A percentile compares a stretch with the other conserved stretches of the same genome.
Evolutionary conservation across 2,113 vertebrate genomes (phyloP).

Genomic region (Takifugu flavidus): DNA sequence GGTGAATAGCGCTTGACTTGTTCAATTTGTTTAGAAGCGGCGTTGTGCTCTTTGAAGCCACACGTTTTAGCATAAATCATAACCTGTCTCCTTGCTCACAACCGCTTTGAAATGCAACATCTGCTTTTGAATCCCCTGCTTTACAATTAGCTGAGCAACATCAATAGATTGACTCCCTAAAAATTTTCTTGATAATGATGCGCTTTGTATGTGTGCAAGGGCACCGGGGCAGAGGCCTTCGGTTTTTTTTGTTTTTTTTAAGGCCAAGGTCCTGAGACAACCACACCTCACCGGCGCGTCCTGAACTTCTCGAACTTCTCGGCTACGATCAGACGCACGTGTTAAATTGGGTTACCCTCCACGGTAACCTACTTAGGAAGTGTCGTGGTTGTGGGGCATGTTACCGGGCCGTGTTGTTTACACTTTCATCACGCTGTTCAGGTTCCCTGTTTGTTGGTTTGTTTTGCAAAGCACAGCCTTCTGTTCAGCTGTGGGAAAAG

Average conservation of each 20-base stretch:
- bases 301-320: conserved; percentile 44
- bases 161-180: conserved; percentile 77
- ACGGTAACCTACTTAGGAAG: conserved; percentile 75
- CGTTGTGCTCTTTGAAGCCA: conserved; percentile 80
- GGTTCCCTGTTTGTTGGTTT: conserved; percentile 77
- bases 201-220: conserved; percentile 56
- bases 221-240: conserved; percentile 30
- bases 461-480: conserved; percentile 78
- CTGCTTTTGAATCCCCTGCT: conserved; percentile 78
- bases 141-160: conserved; percentile 81
- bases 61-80: conserved; percentile 84
- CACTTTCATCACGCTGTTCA: conserved; percentile 76
- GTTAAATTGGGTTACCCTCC: conserved; percentile 66
- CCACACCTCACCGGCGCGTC: conserved; percentile 21
- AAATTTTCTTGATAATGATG: conserved; percentile 76
- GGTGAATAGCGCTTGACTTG: conserved; percentile 84
- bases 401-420: conserved; percentile 73
- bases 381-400: conserved; percentile 73
- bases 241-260: conserved; percentile 32
- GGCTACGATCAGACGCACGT: conserved; percentile 32
- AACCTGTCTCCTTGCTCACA: conserved; percentile 77
- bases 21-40: conserved; percentile 84
- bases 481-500: conserved; percentile 74
- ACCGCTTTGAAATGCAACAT: conserved; percentile 83
- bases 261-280: conserved; percentile 40